Conservation (phyloP, 1,140 invertebrate genomes). For the Limonius californicus region DNA sequence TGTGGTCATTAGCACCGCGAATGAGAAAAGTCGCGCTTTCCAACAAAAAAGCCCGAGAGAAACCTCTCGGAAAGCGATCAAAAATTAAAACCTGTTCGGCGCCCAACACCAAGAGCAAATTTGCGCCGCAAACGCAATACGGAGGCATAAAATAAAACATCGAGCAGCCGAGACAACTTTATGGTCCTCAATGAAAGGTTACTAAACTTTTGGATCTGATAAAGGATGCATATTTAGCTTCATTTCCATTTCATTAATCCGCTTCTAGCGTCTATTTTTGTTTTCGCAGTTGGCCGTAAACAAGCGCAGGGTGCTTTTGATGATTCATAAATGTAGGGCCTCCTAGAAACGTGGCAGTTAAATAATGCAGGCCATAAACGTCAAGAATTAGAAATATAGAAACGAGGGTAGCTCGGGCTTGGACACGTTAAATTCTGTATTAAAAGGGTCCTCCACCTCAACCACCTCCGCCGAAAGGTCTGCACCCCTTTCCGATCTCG, state of each 20-base stretch:
- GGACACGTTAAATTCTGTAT: slow-evolving; percentile 17
- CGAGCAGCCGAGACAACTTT: background rate
- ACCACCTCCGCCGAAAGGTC: too few species aligned
- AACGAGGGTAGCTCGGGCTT: slow-evolving; percentile 1
- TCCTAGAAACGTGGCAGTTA: background rate
- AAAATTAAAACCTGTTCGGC: too few species aligned
- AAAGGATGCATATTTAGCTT: slow-evolving; percentile 2
- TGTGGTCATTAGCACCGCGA: too few species aligned
- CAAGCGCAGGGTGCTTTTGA: background rate
- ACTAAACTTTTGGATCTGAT: slow-evolving; percentile 11
- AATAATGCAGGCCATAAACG: slow-evolving; percentile 27
- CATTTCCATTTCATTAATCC: slow-evolving; percentile 6
- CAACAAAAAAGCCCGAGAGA: too few species aligned
- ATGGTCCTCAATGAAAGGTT: background rate
- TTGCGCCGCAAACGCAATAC: background rate
- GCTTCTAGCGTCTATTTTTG: background rate
- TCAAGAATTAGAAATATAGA: slow-evolving; percentile 30
- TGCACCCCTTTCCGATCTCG: too few species aligned
- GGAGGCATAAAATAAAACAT: background rate
- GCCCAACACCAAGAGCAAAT: too few species aligned
- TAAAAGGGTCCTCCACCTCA: background rate
- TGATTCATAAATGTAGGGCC: slow-evolving; percentile 14
- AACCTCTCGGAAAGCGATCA: background rate
- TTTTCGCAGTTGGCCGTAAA: background rate
- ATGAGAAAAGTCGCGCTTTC: too few species aligned